Evolutionary conservation across 1,140 invertebrate species (phyloP), one percentile per base, ranked within the genome.

Genomic region (Cyclargus thomasi): DNA sequence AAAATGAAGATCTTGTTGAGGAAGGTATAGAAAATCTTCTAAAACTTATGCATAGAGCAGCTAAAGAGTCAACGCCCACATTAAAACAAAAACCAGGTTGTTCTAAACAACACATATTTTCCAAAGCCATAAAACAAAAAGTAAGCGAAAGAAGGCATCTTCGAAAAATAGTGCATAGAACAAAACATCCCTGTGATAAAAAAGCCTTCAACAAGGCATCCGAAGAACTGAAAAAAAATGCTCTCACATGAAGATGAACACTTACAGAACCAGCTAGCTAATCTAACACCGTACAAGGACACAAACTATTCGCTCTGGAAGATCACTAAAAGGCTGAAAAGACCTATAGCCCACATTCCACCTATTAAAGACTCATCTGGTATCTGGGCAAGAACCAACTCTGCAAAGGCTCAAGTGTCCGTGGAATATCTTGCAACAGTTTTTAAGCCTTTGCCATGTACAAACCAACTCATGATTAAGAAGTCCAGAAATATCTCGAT

Each of bases 161-260:
- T 18, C 20, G 67, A 55, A 63, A 55, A 64, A 16, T 57, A 47
- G 64, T 70, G 74, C 74, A 73, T 53, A 64, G 0, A 5, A 70
- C 67, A 18, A 18, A 68, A 39, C 71, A 75, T 65, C 69, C 70
- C 1, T 70, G 39, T 64, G 67, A 76, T 17, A 76, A 74, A 69
- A 70, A 23, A n/a, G 36, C 39, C 55, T 72, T 76, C 39, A 74
- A 76, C 63, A 72, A 18, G 4, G 53, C n/a, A n/a, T 65, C 70
- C n/a, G 35, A 71, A 10, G 47, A 74, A 36, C 64, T 74, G 16
- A n/a, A 77, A 77, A 64, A 10, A 0, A 7, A 4, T 53, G n/a
- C 14, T 53, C 47, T 17, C 14, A 17, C 1, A 53, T 3, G 47
- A 53, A 53, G n/a, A 53, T 53, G 47, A 16, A 53, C 47, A 17